Conservation (phyloP, 2,797 vertebrate genomes). For the Siniperca scherzeri region DNA sequence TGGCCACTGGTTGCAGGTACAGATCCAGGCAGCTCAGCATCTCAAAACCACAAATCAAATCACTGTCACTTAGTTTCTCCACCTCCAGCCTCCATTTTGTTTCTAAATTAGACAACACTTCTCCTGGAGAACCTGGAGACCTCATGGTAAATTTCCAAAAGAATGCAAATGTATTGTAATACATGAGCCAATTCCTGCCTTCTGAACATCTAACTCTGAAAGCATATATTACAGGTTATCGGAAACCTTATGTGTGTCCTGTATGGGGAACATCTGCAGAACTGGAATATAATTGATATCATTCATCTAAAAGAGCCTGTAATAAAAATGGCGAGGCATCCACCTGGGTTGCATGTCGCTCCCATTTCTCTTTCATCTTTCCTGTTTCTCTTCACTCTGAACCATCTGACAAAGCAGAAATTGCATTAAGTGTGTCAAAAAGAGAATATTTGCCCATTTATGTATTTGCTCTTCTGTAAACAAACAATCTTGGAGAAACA, state of each 20-base stretch:
- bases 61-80: conserved; percentile 27
- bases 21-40: conserved; percentile 27
- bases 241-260: background rate
- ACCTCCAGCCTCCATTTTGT: background rate
- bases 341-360: background rate
- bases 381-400: background rate
- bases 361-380: background rate
- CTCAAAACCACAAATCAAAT: conserved; percentile 34
- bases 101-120: background rate
- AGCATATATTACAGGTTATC: conserved; percentile 6
- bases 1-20: background rate
- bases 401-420: background rate
- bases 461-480: background rate
- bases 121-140: background rate
- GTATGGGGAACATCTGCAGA: conserved; percentile 19
- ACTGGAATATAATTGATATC: conserved; percentile 14
- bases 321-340: background rate
- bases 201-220: conserved; percentile 19
- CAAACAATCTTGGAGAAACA: background rate
- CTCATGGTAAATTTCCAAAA: background rate
- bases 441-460: background rate
- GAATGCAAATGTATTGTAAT: conserved; percentile 10
- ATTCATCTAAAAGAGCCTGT: conserved; percentile 10
- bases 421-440: background rate
- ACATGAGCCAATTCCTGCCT: background rate